Percentiles rank a stretch among this genome's conserved stretches.
These are phyloP conservation scores for Melinaea menophilus DNA, from an alignment of 2,888 invertebrate genomes.

Conservation along the genomic window DNA sequence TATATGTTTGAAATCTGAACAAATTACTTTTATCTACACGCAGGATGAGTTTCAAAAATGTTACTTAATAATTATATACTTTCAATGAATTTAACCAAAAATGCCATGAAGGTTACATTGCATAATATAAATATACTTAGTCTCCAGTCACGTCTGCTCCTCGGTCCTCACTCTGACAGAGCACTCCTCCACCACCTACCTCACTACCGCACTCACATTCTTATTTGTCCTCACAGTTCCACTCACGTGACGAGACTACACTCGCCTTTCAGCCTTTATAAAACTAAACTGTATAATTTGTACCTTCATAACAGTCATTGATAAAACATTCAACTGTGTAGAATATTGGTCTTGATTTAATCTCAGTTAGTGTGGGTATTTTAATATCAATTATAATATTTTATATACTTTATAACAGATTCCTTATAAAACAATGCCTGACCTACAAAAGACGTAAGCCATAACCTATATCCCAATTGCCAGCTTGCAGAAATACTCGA, in stretches of 20 bases:
- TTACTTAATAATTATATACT: no score
- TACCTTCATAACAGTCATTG: not conserved
- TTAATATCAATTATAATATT: not conserved
- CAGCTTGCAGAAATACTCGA: not conserved
- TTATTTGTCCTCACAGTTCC: slow-evolving; percentile 44
- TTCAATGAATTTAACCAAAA: no score
- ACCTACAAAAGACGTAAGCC: not conserved
- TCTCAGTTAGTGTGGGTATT: no score
- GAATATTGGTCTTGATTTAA: no score
- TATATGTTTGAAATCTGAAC: no score
- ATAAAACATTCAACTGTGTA: not conserved
- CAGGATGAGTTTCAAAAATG: no score
- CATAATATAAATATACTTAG: no score
- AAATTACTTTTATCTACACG: no score
- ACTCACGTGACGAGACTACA: slow-evolving; percentile 60
- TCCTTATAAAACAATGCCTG: not conserved
- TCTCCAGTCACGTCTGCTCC: slow-evolving; percentile 45
- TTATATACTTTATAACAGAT: not conserved
- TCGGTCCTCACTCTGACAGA: slow-evolving; percentile 71
- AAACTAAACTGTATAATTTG: slow-evolving; percentile 7
- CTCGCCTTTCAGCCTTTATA: slow-evolving; percentile 14
- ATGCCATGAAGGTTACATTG: no score
- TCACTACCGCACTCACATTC: slow-evolving; percentile 63
- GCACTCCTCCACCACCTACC: slow-evolving; percentile 50
- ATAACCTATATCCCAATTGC: not conserved